Percentiles rank a stretch among this genome's conserved stretches.
Evolutionary conservation across 2,888 invertebrate species (phyloP).

Genomic region (Dysmachus trigonus): DNA sequence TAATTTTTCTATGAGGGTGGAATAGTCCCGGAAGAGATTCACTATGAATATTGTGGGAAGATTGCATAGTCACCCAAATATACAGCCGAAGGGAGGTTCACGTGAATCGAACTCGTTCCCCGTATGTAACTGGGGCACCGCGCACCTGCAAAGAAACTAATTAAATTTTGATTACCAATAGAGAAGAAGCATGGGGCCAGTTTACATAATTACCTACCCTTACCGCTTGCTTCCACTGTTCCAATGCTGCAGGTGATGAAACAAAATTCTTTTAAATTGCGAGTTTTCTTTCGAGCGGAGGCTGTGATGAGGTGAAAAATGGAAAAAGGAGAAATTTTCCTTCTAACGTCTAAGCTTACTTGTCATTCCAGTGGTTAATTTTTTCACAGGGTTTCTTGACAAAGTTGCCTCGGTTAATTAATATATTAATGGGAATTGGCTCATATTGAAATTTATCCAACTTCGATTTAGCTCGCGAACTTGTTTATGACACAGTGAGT

Average conservation of each 20-base stretch:
- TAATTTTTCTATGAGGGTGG: neutral
- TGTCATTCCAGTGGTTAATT: neutral
- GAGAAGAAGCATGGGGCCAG: neutral
- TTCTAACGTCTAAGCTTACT: neutral
- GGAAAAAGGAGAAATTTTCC: neutral
- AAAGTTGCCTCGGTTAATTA: neutral
- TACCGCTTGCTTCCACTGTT: neutral
- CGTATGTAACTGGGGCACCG: neutral
- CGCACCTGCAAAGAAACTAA: slow-evolving; percentile 8
- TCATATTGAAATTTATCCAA: neutral
- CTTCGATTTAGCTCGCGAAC: neutral
- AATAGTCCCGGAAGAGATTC: neutral
- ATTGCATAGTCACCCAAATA: neutral
- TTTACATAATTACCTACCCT: neutral
- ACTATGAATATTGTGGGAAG: neutral
- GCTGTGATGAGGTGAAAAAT: neutral
- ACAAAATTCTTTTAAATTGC: neutral
- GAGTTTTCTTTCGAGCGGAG: neutral
- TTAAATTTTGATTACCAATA: neutral
- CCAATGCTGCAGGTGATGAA: neutral
- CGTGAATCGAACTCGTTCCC: neutral
- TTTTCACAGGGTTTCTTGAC: neutral
- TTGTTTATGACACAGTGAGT: neutral
- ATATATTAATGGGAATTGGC: neutral
- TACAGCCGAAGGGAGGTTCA: neutral